Percentiles rank a stretch among this genome's conserved stretches.
Evolutionary conservation across 53 echinoderm and acorn worm genomes (phyloP).

Genomic region (Paracentrotus lividus): DNA sequence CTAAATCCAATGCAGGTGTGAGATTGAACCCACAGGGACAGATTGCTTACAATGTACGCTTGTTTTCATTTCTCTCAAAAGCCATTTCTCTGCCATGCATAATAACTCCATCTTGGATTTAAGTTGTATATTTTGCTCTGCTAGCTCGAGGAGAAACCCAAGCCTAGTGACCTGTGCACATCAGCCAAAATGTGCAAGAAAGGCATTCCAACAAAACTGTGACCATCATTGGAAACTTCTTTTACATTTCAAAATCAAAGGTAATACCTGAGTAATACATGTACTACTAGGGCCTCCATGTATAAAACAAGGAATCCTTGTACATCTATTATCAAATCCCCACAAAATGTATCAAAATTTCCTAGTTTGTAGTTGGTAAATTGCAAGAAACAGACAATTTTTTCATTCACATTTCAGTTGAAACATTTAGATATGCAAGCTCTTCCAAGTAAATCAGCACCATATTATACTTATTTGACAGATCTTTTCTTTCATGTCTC

Average conservation of each 20-base stretch:
- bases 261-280: not conserved
- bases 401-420: too few relatives aligned
- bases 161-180: not conserved
- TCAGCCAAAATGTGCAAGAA: not conserved
- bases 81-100: conserved; percentile 22
- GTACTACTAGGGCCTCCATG: too few relatives aligned
- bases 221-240: not conserved
- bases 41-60: conserved; percentile 61
- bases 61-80: conserved; percentile 50
- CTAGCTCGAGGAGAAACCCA: conserved; percentile 1
- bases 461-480: too few relatives aligned
- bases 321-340: too few relatives aligned
- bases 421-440: too few relatives aligned
- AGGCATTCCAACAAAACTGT: not conserved
- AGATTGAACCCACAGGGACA: conserved; percentile 50
- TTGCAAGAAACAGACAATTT: too few relatives aligned
- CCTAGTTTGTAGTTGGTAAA: too few relatives aligned
- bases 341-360: too few relatives aligned
- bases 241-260: not conserved
- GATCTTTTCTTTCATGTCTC: too few relatives aligned
- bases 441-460: too few relatives aligned
- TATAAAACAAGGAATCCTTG: too few relatives aligned
- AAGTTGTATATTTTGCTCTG: conserved; percentile 49
- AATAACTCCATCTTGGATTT: conserved; percentile 51
- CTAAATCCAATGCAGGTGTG: conserved; percentile 62